Base-by-base conservation (phyloP, 2,888 invertebrate species). In the Coleophora deauratella region DNA sequence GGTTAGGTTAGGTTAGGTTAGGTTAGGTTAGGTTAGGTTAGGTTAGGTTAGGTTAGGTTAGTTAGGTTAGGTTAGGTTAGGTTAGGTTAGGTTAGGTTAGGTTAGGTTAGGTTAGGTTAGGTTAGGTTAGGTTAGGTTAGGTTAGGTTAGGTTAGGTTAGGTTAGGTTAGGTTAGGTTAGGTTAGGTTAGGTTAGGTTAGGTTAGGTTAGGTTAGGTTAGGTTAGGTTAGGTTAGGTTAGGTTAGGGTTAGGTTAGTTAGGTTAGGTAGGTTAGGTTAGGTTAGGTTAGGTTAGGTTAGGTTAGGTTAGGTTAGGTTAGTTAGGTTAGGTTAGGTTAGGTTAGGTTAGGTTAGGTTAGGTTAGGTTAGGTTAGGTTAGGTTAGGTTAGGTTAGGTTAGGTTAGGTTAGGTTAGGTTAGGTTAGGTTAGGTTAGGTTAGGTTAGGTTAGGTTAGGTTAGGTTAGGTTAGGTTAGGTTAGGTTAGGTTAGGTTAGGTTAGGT, bases 21-120 rank as follows among this genome's bases (percentile, higher is more conserved):
- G 54, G 54, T 43, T 50, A 51, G 52, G 50, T 52, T 52, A 52
- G 52, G 52, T 52, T 52, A 52, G 52, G 52, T 52, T 52, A 52
- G 50, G 49, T 52, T 52, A 48, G 49, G 50, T 47, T 48, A 45
- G 47, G 50, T 46, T 52, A 49, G 50, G 50, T 48, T 47, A 42
- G 47, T 47, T 47, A 47, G 47, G 47, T 47, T 47, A 47, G 47
- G 47, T 47, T 47, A 47, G 47, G 47, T 44, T 47, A 44, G 44
- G 47, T 46, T 46, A 46, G 46, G 46, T 46, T 46, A 46, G 46
- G 44, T 44, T 44, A 44, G 44, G 44, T 46, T 46, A 46, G 46
- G 46, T 46, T 46, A 46, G 46, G 46, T 46, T 44, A 44, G 44
- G 44, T 44, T 44, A 44, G 44, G 44, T 44, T 44, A 44, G 44